Evolutionary conservation across 2,797 vertebrate genomes (phyloP), one percentile per base, ranked within the genome.

Genomic region (Neomorphus geoffroyi): DNA sequence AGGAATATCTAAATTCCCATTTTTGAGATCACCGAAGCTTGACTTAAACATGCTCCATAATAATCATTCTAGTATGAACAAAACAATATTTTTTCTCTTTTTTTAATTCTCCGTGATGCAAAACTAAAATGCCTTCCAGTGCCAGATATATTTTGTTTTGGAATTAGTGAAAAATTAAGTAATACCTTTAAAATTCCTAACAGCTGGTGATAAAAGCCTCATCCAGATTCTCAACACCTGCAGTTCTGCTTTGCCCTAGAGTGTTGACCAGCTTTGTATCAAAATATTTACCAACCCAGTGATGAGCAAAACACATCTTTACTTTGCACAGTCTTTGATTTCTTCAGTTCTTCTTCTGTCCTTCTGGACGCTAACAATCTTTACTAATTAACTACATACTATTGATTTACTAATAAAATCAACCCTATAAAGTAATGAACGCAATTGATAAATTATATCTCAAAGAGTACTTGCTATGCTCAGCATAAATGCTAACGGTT

Each of bases 1-100:
- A 78, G 46, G 95, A 96, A 94, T 74, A 92, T 92, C 95, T 95
- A 91, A 84, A 90, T 95, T 90, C 60, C 28, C 37, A 28, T 24
- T 80, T 91, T 83, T 90, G 33, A 88, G 45, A 80, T 92, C 92
- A 96, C 66, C 91, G 87, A 91, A 81, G 33, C 61, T 89, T 90
- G 83, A 79, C 72, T 88, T 71, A 83, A 75, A 89, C 2, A 4
- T 48, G 22, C 24, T 86, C 33, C 82, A 83, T 84, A 95, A 86
- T 78, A 93, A 53, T 62, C 37, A 94, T 95, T 95, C 69, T 50
- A 27, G 60, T 78, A 48, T 56, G 48, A 94, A 94, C 70, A 86
- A 96, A 96, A 87, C 84, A 94, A 85, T 80, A 2, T 72, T 94
- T 95, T 91, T 86, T 86, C 37, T 88, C 71, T 84, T 77, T 84